These are phyloP conservation scores for Austrofundulus limnaeus DNA, from an alignment of 2,113 vertebrate genomes.

Conservation along the genomic window DNA sequence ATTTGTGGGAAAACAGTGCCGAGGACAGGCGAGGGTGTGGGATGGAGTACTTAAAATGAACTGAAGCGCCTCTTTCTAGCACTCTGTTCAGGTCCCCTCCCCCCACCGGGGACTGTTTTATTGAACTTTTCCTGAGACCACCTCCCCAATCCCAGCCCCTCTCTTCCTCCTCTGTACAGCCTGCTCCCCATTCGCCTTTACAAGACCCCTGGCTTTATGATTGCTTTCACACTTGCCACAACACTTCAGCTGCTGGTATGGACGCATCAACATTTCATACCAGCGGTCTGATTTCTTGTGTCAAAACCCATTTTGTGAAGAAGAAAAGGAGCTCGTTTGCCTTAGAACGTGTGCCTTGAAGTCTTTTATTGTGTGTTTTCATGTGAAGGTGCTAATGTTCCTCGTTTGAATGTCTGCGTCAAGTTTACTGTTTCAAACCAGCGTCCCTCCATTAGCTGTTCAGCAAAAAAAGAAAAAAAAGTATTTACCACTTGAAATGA, in stretches of 20 bases:
- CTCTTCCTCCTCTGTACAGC: slow-evolving; percentile 16
- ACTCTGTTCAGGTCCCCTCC: slow-evolving; percentile 44
- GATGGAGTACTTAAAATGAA: slow-evolving; percentile 76
- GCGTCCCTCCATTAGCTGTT: background rate
- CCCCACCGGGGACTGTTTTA: slow-evolving; percentile 63
- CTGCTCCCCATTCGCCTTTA: slow-evolving; percentile 38
- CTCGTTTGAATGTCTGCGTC: slow-evolving; percentile 7
- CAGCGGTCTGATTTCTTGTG: slow-evolving; percentile 7
- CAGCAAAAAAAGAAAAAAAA: background rate
- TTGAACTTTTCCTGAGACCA: slow-evolving; percentile 64
- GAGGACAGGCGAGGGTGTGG: slow-evolving; percentile 67
- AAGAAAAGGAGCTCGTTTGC: background rate
- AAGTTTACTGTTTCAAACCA: slow-evolving; percentile 4
- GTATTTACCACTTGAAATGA: slow-evolving; percentile 43
- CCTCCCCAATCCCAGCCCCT: background rate
- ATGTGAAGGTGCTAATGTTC: background rate
- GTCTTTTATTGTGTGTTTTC: slow-evolving; percentile 2
- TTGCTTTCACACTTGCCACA: slow-evolving; percentile 43
- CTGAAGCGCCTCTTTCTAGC: slow-evolving; percentile 67
- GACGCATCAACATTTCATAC: slow-evolving; percentile 10
- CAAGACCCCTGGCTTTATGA: slow-evolving; percentile 48
- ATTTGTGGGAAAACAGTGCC: slow-evolving; percentile 66
- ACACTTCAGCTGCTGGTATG: slow-evolving; percentile 22
- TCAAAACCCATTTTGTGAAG: too few relatives aligned
- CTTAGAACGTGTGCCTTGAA: slow-evolving; percentile 4